Evolutionary conservation across 2,888 invertebrate species (phyloP).

Genomic region (Lycocerus yunnanus): DNA sequence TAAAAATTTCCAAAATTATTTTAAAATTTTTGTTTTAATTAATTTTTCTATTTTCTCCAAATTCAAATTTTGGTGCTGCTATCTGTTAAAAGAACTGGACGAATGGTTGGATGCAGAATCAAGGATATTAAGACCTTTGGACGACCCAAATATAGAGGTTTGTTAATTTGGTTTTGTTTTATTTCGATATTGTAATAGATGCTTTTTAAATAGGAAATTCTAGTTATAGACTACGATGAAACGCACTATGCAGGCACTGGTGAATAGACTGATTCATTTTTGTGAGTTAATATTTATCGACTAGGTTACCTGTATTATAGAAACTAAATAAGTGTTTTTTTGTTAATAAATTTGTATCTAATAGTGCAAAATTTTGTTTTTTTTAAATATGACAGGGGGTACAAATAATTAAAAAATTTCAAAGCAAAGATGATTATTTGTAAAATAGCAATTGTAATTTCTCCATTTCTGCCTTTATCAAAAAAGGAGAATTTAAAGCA

Average conservation of each 20-base stretch:
- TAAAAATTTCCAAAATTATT: too few relatives aligned
- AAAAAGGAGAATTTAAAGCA: too few relatives aligned
- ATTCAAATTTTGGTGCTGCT: too few relatives aligned
- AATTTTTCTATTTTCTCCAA: too few relatives aligned
- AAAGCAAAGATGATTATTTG: too few relatives aligned
- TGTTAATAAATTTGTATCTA: background rate
- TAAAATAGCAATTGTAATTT: too few relatives aligned
- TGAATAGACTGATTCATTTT: background rate
- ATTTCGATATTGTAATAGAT: background rate
- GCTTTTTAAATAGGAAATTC: slow-evolving; percentile 39
- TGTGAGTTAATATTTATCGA: background rate
- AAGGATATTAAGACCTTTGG: slow-evolving; percentile 71
- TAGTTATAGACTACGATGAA: background rate
- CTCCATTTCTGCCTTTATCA: too few relatives aligned
- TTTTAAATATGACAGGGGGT: too few relatives aligned
- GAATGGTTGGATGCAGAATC: too few relatives aligned
- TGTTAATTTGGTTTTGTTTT: slow-evolving; percentile 17
- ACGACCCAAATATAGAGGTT: slow-evolving; percentile 78
- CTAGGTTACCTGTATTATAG: background rate
- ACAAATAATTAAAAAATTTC: too few relatives aligned
- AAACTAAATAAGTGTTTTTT: background rate
- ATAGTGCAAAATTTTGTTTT: background rate
- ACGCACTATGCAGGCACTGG: background rate
- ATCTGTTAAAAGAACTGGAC: too few relatives aligned
- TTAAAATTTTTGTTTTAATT: too few relatives aligned